phyloP scores from a whole-genome alignment of 2,888 invertebrate species.

The Melieria omissa region DNA sequence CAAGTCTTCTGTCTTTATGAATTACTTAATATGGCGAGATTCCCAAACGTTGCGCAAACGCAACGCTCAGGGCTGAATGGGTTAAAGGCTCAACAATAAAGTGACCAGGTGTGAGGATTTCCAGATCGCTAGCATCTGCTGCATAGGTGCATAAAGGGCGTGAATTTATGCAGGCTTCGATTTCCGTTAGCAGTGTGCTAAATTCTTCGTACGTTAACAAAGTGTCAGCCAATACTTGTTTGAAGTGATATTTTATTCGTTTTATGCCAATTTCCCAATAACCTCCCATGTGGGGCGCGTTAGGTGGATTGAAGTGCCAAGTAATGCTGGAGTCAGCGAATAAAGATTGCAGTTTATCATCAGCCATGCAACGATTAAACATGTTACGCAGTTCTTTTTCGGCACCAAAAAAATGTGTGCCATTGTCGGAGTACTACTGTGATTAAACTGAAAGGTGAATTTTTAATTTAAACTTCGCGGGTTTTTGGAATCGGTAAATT shows the following conservation, averaged over 20 bases:
- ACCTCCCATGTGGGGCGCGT: constrained; percentile 36
- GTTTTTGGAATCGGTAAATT: no score
- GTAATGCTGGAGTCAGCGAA: constrained; percentile 9
- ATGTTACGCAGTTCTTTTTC: constrained; percentile 2
- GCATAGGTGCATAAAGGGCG: constrained; percentile 1
- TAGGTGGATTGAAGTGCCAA: constrained; percentile 28
- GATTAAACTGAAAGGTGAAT: no score
- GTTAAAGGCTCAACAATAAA: background rate
- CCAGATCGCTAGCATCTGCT: constrained; percentile 8
- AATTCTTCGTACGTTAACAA: constrained; percentile 34
- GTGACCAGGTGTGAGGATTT: constrained; percentile 24
- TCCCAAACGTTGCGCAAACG: no score
- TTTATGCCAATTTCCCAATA: constrained; percentile 29
- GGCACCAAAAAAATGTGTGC: constrained; percentile 33
- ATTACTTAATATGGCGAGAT: no score
- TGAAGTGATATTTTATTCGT: constrained; percentile 32
- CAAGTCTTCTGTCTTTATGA: no score
- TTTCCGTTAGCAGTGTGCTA: constrained; percentile 18
- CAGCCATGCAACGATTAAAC: constrained; percentile 1
- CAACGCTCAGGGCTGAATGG: no score
- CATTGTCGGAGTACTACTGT: constrained; percentile 36
- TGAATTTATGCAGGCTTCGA: constrained; percentile 32
- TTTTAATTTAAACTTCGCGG: no score
- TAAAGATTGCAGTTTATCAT: background rate
- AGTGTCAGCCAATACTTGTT: constrained; percentile 7